Evolutionary conservation across 2,797 vertebrate genomes (phyloP).

Genomic region (Lutjanus campechanus): DNA sequence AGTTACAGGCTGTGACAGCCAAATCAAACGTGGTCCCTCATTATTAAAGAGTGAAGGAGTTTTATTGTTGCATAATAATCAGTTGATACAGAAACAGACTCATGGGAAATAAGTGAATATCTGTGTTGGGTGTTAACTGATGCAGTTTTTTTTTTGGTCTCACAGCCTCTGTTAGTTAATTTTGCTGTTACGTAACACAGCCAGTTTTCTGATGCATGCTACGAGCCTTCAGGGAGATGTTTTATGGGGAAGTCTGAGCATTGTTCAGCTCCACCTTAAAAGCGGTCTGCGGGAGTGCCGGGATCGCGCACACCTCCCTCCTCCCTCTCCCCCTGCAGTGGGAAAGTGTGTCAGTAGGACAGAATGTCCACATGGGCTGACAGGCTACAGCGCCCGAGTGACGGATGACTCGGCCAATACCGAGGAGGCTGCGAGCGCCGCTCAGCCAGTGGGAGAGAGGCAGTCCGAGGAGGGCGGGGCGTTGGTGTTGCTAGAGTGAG

Average conservation of each 20-base stretch:
- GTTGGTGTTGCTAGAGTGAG: slow-evolving; percentile 81
- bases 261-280: slow-evolving; percentile 85
- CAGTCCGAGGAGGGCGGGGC: slow-evolving; percentile 62
- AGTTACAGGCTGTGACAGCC: slow-evolving; percentile 23
- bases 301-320: slow-evolving; percentile 62
- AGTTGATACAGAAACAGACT: background rate
- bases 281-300: slow-evolving; percentile 57
- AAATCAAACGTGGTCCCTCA: slow-evolving; percentile 19
- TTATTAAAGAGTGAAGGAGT: slow-evolving; percentile 9
- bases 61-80: background rate
- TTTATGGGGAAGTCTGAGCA: slow-evolving; percentile 45
- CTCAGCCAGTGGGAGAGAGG: slow-evolving; percentile 71
- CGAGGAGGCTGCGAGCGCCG: slow-evolving; percentile 11
- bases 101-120: background rate
- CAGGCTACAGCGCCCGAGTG: slow-evolving; percentile 71
- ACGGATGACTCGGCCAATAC: slow-evolving; percentile 73
- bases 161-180: slow-evolving; percentile 1
- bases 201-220: slow-evolving; percentile 41
- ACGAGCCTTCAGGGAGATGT: slow-evolving; percentile 46
- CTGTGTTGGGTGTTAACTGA: background rate
- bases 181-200: slow-evolving; percentile 56
- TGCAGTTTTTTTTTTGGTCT: background rate
- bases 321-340: slow-evolving; percentile 75
- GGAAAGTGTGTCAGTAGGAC: slow-evolving; percentile 92
- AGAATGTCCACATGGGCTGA: slow-evolving; percentile 85